Conservation (phyloP, 1,140 invertebrate genomes). For the Bathynomus jamesi region DNA sequence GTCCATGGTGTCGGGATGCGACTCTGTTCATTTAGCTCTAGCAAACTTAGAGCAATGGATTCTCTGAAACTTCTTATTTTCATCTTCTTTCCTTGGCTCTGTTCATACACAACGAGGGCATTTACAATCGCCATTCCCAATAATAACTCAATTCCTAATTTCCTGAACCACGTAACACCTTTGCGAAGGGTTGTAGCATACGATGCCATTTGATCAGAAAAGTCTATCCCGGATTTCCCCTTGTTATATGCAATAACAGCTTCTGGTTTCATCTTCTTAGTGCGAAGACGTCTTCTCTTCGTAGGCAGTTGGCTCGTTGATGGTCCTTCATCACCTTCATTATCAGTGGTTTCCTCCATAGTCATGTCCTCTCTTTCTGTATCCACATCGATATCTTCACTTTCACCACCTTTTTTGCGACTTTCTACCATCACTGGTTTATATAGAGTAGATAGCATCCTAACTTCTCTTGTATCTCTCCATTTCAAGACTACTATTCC, state of each 20-base stretch:
- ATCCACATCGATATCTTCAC: background rate
- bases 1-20: no score
- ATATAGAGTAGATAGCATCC: conserved; percentile 11
- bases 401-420: background rate
- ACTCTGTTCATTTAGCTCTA: no score
- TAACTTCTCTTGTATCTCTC: conserved; percentile 23
- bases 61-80: no score
- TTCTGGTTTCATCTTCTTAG: conserved; percentile 13
- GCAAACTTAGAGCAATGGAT: no score
- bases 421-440: background rate
- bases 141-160: background rate
- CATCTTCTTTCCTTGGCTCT: no score
- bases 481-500: conserved; percentile 19
- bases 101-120: background rate
- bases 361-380: background rate
- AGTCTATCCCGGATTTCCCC: conserved; percentile 18
- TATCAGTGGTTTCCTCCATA: background rate
- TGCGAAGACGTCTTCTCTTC: background rate
- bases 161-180: background rate
- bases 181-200: background rate
- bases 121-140: background rate
- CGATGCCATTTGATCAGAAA: conserved; percentile 21
- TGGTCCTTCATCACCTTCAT: background rate
- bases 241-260: conserved; percentile 16
- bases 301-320: conserved; percentile 6